phyloP scores from a whole-genome alignment of 2,113 vertebrate species.

The Triplophysa tibetana region DNA sequence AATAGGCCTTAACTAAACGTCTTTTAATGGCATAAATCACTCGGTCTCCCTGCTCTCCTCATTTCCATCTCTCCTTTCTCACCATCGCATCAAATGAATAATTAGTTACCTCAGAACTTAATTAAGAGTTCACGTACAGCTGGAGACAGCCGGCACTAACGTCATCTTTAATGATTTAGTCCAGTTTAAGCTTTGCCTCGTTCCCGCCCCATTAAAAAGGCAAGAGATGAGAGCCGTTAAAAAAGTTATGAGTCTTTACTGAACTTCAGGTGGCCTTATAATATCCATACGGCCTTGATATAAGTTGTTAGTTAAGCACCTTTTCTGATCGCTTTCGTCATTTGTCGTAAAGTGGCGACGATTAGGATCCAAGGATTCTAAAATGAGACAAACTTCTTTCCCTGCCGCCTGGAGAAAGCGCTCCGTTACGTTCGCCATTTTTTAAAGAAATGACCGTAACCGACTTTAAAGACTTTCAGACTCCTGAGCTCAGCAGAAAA shows the following conservation, averaged over 20 bases:
- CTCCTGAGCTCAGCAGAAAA: slow-evolving; percentile 23
- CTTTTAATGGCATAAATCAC: slow-evolving; percentile 45
- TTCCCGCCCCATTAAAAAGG: slow-evolving; percentile 38
- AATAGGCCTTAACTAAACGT: background rate
- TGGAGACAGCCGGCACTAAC: slow-evolving; percentile 35
- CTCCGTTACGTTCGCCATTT: background rate
- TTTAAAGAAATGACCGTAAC: slow-evolving; percentile 18
- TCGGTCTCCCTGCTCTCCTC: slow-evolving; percentile 2
- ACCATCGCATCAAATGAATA: slow-evolving; percentile 46
- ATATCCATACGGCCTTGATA: slow-evolving; percentile 17
- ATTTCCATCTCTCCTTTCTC: background rate
- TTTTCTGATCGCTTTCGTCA: slow-evolving; percentile 7
- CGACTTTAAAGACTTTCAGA: slow-evolving; percentile 7
- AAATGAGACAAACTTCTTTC: background rate
- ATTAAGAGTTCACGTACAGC: slow-evolving; percentile 45
- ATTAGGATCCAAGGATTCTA: background rate
- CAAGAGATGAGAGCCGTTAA: slow-evolving; percentile 26
- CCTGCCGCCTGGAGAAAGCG: background rate
- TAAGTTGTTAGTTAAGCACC: background rate
- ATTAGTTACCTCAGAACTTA: slow-evolving; percentile 47
- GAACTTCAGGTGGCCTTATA: background rate
- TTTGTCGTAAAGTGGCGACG: background rate
- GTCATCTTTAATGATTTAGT: slow-evolving; percentile 41
- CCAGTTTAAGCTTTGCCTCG: slow-evolving; percentile 30
- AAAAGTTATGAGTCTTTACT: slow-evolving; percentile 24